Percentiles rank a stretch among this genome's conserved stretches.
Conservation (phyloP, 2,888 invertebrate genomes). For the Cerastis rubricosa region DNA sequence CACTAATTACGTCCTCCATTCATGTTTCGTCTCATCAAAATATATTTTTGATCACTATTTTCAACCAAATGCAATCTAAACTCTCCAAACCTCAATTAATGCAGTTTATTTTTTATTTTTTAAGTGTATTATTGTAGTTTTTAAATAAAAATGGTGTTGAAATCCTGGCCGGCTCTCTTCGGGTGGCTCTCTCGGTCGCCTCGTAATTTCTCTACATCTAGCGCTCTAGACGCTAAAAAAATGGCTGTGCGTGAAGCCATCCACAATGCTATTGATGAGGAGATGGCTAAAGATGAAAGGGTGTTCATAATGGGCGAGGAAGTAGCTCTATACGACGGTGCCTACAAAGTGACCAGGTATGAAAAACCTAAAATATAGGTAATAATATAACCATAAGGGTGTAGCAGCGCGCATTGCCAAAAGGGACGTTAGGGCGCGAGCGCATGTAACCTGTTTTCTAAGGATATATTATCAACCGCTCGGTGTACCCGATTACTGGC, state of each 20-base stretch:
- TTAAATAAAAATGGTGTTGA: slow-evolving; percentile 86
- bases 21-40: slow-evolving; percentile 82
- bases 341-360: slow-evolving; percentile 96
- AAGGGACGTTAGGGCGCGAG: background rate
- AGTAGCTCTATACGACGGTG: slow-evolving; percentile 99
- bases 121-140: slow-evolving; percentile 63
- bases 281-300: slow-evolving; percentile 97
- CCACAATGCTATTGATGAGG: slow-evolving; percentile 99
- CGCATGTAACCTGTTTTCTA: background rate
- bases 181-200: slow-evolving; percentile 79
- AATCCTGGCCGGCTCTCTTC: slow-evolving; percentile 84
- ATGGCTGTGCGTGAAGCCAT: slow-evolving; percentile 99
- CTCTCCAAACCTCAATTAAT: slow-evolving; percentile 68
- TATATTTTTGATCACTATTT: slow-evolving; percentile 80
- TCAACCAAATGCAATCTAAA: slow-evolving; percentile 71
- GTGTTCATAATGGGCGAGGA: slow-evolving; percentile 99
- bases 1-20: slow-evolving; percentile 85
- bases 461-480: no score
- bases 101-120: slow-evolving; percentile 72
- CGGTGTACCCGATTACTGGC: background rate
- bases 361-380: slow-evolving; percentile 32
- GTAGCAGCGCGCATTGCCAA: background rate
- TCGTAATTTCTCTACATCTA: slow-evolving; percentile 85
- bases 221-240: slow-evolving; percentile 89
- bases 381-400: slow-evolving; percentile 56